Evolutionary conservation across 2,888 invertebrate species (phyloP).

Genomic region (Yponomeuta sedellus): DNA sequence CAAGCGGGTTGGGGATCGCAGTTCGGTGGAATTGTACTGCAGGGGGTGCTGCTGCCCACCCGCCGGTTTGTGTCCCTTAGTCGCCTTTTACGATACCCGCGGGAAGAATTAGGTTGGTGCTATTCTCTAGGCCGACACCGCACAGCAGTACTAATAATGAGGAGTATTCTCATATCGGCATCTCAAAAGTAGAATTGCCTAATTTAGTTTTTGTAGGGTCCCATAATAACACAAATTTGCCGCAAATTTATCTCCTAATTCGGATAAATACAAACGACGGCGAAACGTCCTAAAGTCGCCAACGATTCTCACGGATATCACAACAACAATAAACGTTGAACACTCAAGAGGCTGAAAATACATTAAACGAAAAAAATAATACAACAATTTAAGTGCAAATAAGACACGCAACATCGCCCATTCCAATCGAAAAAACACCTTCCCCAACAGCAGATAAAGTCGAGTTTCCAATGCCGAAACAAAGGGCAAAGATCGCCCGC

Average conservation of each 20-base stretch:
- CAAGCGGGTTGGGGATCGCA: too few species aligned
- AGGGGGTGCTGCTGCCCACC: too few species aligned
- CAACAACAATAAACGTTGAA: conserved; percentile 12
- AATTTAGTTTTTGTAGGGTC: background rate
- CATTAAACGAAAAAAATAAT: background rate
- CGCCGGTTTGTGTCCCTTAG: too few species aligned
- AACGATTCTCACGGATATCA: conserved; percentile 18
- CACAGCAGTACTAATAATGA: too few species aligned
- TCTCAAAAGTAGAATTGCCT: too few species aligned
- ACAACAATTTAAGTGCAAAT: conserved; percentile 12
- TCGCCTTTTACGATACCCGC: too few species aligned
- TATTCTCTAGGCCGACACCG: too few species aligned
- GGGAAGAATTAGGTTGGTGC: too few species aligned
- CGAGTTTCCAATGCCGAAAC: background rate
- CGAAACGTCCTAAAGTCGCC: background rate
- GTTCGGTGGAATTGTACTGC: too few species aligned
- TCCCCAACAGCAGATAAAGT: conserved; percentile 11
- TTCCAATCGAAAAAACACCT: conserved; percentile 9
- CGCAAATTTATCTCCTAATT: too few species aligned
- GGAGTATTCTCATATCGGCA: too few species aligned
- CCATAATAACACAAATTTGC: background rate
- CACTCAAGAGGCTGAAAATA: conserved; percentile 1
- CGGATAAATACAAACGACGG: background rate
- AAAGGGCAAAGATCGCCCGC: conserved; percentile 16
- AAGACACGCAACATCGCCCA: background rate